Evolutionary conservation across 2,888 invertebrate species (phyloP).

Genomic region (Yponomeuta malinellus): DNA sequence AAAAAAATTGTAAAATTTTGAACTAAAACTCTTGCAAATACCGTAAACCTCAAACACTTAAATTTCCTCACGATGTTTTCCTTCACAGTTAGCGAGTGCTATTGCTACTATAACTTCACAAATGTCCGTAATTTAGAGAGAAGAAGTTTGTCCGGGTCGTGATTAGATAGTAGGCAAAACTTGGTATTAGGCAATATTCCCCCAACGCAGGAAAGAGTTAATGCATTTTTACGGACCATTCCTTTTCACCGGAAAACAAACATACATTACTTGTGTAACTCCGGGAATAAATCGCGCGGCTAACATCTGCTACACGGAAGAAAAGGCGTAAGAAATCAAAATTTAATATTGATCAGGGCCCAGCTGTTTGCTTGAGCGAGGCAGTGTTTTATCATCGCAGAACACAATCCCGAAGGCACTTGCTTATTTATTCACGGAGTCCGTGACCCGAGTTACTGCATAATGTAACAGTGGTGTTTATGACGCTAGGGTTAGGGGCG

Average conservation of each 20-base stretch:
- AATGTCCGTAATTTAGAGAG: too few species aligned
- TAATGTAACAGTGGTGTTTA: background rate
- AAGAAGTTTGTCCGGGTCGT: too few species aligned
- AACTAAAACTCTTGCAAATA: too few species aligned
- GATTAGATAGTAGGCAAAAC: too few species aligned
- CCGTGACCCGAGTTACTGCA: constrained; percentile 3
- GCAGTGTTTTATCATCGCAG: constrained; percentile 8
- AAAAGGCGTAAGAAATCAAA: constrained; percentile 1
- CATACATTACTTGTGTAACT: background rate
- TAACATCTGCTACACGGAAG: background rate
- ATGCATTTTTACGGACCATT: too few species aligned
- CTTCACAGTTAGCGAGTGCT: too few species aligned
- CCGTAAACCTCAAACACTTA: too few species aligned
- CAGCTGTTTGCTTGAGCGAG: background rate
- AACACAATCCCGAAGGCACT: constrained; percentile 4
- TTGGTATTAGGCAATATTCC: too few species aligned
- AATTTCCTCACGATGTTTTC: too few species aligned
- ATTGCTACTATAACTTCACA: too few species aligned
- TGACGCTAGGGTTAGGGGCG: background rate
- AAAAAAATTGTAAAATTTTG: too few species aligned
- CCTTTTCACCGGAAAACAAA: background rate
- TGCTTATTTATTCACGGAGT: constrained; percentile 13
- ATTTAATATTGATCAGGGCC: constrained; percentile 4
- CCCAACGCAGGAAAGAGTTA: too few species aligned
- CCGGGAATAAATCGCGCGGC: background rate